Conservation (phyloP, 2,888 invertebrate genomes). For the Trachelus iudaicus region DNA sequence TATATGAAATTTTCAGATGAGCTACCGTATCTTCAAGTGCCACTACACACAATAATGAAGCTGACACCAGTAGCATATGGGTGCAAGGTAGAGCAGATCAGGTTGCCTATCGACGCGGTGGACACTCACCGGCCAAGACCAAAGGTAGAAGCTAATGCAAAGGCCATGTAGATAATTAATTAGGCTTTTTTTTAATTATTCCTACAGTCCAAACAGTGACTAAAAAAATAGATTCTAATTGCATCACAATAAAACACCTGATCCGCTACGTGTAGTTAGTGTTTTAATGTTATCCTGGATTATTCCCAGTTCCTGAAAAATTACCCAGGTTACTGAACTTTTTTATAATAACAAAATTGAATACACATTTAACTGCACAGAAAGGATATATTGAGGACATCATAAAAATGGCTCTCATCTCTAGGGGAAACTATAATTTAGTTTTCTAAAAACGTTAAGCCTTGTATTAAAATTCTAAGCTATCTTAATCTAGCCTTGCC, state of each 20-base stretch:
- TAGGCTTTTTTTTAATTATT: background rate
- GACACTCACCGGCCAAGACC: conserved; percentile 97
- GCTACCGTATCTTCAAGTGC: conserved; percentile 89
- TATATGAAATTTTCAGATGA: conserved; percentile 73
- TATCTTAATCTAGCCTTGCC: too few relatives aligned
- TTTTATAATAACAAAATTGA: too few relatives aligned
- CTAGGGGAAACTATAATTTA: too few relatives aligned
- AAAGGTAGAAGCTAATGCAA: conserved; percentile 68
- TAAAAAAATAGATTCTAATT: conserved; percentile 26
- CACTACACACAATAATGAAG: conserved; percentile 95
- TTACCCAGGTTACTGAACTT: conserved; percentile 2
- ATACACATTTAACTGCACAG: too few relatives aligned
- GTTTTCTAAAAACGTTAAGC: too few relatives aligned
- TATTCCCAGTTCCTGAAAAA: background rate
- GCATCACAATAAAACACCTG: conserved; percentile 39
- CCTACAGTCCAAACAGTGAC: background rate
- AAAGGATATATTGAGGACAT: too few relatives aligned
- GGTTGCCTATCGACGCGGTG: conserved; percentile 91
- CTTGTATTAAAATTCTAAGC: too few relatives aligned
- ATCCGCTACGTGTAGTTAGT: conserved; percentile 32
- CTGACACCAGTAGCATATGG: conserved; percentile 98
- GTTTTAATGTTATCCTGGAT: conserved; percentile 40
- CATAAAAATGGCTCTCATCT: too few relatives aligned
- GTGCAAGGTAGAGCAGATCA: conserved; percentile 94
- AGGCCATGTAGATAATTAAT: conserved; percentile 17